Conservation (phyloP, 2,797 vertebrate genomes). For the Tokudaia tokunoshimensis region DNA sequence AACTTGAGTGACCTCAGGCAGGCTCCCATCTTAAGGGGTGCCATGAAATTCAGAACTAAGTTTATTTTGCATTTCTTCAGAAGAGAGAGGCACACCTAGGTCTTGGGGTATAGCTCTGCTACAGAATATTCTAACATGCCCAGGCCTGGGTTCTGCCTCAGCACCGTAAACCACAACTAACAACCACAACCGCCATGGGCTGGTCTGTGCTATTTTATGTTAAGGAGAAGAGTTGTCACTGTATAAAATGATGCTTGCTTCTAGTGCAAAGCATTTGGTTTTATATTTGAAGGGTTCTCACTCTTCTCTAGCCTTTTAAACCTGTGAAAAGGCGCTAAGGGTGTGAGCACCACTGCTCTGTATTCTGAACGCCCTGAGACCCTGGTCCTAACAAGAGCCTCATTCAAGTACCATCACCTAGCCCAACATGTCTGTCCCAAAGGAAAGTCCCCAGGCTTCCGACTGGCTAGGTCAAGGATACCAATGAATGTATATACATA, state of each 20-base stretch:
- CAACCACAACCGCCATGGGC: neutral
- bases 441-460: neutral
- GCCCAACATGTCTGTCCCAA: neutral
- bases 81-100: neutral
- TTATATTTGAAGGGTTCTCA: slow-evolving; percentile 36
- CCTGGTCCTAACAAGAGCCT: neutral
- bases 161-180: neutral
- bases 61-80: slow-evolving; percentile 4
- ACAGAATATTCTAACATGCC: neutral
- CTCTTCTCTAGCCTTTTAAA: neutral
- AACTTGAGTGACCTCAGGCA: neutral
- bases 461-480: neutral
- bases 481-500: neutral
- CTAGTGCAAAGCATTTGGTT: neutral
- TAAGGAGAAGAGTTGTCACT: neutral
- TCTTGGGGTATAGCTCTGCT: neutral
- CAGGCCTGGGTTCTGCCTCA: neutral
- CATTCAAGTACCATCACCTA: neutral
- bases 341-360: neutral
- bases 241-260: neutral
- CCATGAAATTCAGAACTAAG: slow-evolving; percentile 4
- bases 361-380: neutral
- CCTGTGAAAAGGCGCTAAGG: neutral
- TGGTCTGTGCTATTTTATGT: neutral
- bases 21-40: neutral